These are phyloP conservation scores for Cairina moschata DNA, from an alignment of 2,113 vertebrate species.

Conservation along the genomic window DNA sequence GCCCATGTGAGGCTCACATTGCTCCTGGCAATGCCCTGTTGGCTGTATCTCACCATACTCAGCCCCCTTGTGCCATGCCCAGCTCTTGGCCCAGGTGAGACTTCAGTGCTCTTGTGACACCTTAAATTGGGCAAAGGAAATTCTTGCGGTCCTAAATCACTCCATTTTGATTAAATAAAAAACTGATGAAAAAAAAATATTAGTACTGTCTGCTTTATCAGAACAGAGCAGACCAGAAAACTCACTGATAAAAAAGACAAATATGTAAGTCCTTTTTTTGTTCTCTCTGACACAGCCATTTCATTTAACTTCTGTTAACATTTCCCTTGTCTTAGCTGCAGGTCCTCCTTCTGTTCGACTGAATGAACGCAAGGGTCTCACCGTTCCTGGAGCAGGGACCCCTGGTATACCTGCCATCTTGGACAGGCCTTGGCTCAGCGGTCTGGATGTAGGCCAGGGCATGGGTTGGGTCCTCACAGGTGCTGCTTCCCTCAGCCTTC, in stretches of 20 bases:
- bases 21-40: neutral
- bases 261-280: neutral
- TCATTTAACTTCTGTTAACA: neutral
- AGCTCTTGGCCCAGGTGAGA: neutral
- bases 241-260: neutral
- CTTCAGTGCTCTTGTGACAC: accelerated
- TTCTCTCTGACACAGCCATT: neutral
- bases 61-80: neutral
- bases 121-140: neutral
- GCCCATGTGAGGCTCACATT: neutral
- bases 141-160: neutral
- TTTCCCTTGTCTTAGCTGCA: neutral
- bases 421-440: neutral
- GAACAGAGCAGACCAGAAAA: neutral
- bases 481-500: neutral
- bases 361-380: neutral
- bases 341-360: neutral
- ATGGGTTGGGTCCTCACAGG: neutral
- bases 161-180: neutral
- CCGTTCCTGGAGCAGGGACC: neutral
- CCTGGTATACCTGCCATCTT: no score
- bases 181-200: neutral
- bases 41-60: accelerated
- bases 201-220: neutral
- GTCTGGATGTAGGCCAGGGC: neutral